These are phyloP conservation scores for Microcebus lehilahytsara DNA, from an alignment of 2,113 vertebrate genomes.

Conservation along the genomic window DNA sequence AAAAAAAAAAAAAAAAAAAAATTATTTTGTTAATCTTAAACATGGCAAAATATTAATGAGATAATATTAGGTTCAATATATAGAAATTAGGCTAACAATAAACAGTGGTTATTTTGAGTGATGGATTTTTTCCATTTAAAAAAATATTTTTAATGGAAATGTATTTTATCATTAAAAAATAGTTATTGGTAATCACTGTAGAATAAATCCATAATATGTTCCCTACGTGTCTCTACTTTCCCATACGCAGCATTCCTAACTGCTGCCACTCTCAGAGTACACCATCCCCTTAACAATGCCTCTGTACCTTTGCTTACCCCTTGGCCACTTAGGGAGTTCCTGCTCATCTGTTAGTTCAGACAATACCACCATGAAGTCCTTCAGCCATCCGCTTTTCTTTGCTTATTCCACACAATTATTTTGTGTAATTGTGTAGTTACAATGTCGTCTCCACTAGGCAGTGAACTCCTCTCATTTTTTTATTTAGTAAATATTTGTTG, in stretches of 20 bases:
- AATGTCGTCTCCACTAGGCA: constrained; percentile 2
- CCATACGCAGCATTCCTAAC: background rate
- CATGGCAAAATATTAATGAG: constrained; percentile 10
- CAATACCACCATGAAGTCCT: constrained; percentile 9
- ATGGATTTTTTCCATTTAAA: background rate
- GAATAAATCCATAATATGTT: background rate
- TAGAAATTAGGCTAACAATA: background rate
- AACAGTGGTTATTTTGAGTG: background rate
- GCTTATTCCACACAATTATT: constrained; percentile 32
- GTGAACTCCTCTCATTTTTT: constrained; percentile 32
- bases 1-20: too few relatives aligned
- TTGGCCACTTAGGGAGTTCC: background rate
- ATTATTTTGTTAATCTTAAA: background rate
- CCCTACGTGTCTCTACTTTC: background rate
- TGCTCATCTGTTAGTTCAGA: constrained; percentile 5
- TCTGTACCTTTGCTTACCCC: background rate
- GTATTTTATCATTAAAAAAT: constrained; percentile 28
- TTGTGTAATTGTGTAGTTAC: constrained; percentile 40
- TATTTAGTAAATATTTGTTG: constrained; percentile 37
- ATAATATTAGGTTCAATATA: constrained; percentile 20
- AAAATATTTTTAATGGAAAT: constrained; percentile 17
- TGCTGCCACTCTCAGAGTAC: background rate
- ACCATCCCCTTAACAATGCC: background rate
- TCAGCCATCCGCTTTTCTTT: background rate
- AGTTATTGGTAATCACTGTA: background rate